A percentile compares a stretch with the other conserved stretches of the same genome.
Conservation (phyloP, 2,113 vertebrate genomes). For the Chaetodon auriga region DNA sequence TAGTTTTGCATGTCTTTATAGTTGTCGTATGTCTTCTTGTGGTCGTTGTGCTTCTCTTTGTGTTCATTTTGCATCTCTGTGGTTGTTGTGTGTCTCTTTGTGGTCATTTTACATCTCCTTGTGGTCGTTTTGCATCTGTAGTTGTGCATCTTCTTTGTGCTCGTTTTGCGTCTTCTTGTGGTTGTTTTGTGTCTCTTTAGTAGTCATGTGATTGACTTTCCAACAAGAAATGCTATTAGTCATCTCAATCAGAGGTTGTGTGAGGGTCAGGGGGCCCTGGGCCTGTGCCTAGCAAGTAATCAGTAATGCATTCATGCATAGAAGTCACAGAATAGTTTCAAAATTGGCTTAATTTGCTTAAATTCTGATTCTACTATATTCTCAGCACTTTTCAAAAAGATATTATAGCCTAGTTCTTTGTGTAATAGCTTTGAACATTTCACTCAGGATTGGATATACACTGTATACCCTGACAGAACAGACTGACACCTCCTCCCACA, state of each 20-base stretch:
- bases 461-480: constrained; percentile 43
- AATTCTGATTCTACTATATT: background rate
- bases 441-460: constrained; percentile 11
- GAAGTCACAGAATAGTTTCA: constrained; percentile 18
- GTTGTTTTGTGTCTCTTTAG: background rate
- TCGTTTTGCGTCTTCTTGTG: background rate
- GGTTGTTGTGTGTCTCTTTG: too few relatives aligned
- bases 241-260: background rate
- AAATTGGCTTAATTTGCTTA: background rate
- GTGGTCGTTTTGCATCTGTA: background rate
- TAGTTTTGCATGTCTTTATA: background rate
- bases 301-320: background rate
- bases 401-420: constrained; percentile 22
- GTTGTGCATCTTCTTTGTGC: background rate
- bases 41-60: background rate
- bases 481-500: constrained; percentile 67
- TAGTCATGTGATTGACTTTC: background rate
- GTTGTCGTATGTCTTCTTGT: background rate
- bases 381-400: constrained; percentile 9
- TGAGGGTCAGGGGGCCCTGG: background rate
- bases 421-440: constrained; percentile 24
- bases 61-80: background rate
- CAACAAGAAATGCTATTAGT: background rate
- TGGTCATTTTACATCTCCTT: background rate
- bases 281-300: background rate